Evolutionary conservation across 2,113 vertebrate genomes (phyloP).

Genomic region (Chamaetylas fuelleborni): DNA sequence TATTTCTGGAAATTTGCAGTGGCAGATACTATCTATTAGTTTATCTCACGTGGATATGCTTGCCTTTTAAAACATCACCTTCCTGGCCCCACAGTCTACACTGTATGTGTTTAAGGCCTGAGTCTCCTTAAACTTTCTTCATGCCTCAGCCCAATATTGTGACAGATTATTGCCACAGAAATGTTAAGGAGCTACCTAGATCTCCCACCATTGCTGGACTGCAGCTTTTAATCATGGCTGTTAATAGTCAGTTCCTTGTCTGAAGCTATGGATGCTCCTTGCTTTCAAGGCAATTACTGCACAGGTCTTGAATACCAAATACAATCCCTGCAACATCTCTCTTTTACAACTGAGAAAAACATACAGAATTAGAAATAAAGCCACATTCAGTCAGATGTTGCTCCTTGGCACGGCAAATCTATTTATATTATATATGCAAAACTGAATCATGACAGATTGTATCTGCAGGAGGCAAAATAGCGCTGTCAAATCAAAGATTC

Average conservation of each 20-base stretch:
- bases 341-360: neutral
- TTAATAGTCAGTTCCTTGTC: neutral
- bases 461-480: neutral
- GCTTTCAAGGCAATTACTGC: neutral
- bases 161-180: neutral
- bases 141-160: neutral
- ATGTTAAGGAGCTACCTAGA: neutral
- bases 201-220: neutral
- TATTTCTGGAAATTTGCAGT: neutral
- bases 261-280: rapidly evolving
- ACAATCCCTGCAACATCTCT: neutral
- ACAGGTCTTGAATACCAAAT: neutral
- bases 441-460: neutral
- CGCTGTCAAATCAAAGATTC: conserved; percentile 13
- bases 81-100: neutral
- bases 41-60: neutral
- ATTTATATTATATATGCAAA: neutral
- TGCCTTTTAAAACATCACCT: neutral
- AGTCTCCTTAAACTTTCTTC: neutral
- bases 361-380: neutral
- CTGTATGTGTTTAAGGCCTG: neutral
- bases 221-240: neutral
- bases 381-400: neutral
- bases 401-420: neutral
- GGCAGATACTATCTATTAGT: neutral